A percentile compares a stretch with the other conserved stretches of the same genome.
These are phyloP conservation scores for Theocolax elegans DNA, from an alignment of 1,140 invertebrate genomes.

Conservation along the genomic window DNA sequence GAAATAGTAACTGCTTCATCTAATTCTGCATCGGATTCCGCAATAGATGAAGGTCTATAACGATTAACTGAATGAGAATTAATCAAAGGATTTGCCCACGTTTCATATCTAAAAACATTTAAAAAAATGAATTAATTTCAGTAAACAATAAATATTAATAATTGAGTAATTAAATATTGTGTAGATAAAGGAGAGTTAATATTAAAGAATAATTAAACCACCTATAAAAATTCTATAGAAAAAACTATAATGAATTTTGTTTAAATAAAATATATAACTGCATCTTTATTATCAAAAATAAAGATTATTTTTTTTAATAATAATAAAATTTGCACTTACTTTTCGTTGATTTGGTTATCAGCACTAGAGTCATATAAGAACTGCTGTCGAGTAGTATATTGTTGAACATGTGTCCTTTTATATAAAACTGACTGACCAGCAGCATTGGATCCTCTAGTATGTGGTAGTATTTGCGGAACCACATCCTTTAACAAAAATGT, in stretches of 20 bases:
- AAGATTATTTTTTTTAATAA: too few relatives aligned
- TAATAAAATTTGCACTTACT: too few relatives aligned
- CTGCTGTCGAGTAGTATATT: conserved; percentile 26
- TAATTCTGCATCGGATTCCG: conserved; percentile 57
- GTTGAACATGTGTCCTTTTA: conserved; percentile 52
- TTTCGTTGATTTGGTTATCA: conserved; percentile 38
- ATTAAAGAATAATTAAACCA: too few relatives aligned
- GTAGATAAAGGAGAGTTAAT: background rate
- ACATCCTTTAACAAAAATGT: conserved; percentile 40
- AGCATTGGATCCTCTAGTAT: conserved; percentile 31
- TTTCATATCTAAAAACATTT: conserved; percentile 45
- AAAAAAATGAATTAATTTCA: conserved; percentile 5
- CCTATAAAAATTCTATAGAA: too few relatives aligned
- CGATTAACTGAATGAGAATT: conserved; percentile 32
- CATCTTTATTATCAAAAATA: too few relatives aligned
- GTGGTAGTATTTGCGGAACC: conserved; percentile 38
- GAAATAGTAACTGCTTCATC: conserved; percentile 45
- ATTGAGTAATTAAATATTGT: background rate
- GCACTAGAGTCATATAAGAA: conserved; percentile 27
- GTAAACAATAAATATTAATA: background rate
- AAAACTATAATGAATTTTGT: background rate
- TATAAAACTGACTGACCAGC: conserved; percentile 43
- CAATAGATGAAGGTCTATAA: conserved; percentile 28
- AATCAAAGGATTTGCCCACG: conserved; percentile 29
- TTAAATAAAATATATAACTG: too few relatives aligned